Base-by-base conservation (phyloP, 2,113 vertebrate species). In the Jaculus jaculus region DNA sequence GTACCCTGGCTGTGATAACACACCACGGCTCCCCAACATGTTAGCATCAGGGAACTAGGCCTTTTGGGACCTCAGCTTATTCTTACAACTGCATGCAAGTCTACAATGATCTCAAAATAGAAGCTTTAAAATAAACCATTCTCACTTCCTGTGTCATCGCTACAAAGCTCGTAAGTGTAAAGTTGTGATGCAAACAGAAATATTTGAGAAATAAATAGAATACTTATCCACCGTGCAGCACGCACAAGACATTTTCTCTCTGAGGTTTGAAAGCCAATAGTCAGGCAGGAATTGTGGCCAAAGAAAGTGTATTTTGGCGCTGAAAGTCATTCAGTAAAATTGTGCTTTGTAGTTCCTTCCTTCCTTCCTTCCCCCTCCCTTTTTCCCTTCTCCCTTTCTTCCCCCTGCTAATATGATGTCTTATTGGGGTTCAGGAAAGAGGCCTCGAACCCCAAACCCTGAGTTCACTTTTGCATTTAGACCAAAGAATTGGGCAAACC, bases 121-220 rank as follows among this genome's bases (percentile, higher is more conserved):
- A 92, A 80, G 73, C 3, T 54, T 81, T 89, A 86, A 72, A 87
- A 80, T 84, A 94, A 94, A 68, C 75, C 71, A n/a, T 7, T 73
- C 87, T 95, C 71, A 39, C n/a, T 79, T 92, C 69, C 90, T 68
- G 1, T 87, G 75, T 75, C 42, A 54, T 63, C 47, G 54, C 83
- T 58, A 20, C 71, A 54, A 34, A 63, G 71, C 32, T 92, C 28
- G 2, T 23, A 66, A 58, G 69, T 91, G 72, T 39, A 58, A 72
- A 71, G 61, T 7, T 71, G 9, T 21, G 3, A 68, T 51, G 58
- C 24, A 72, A 89, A 89, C 61, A 88, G 84, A 92, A 87, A 77
- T 79, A 47, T 51, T 42, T 42, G 16, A 30, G 75, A 68, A 78
- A 77, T 65, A 63, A 83, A 89, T 68, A 39, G n/a, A 58, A 69